phyloP scores from a whole-genome alignment of 2,113 vertebrate genomes.

The Neolamprologus fasciatus region DNA sequence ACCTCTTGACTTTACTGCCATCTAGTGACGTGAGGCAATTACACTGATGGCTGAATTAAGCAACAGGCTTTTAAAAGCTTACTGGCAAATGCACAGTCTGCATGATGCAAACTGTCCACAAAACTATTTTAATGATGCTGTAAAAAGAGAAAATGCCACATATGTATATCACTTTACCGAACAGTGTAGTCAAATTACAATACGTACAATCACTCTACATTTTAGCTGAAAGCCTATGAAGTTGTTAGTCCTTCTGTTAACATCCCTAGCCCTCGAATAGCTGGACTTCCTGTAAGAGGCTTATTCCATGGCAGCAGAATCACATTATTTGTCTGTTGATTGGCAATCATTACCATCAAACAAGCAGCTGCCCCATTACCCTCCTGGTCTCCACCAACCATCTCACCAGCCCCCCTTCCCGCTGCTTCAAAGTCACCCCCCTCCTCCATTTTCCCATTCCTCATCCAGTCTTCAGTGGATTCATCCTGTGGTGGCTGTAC shows the following conservation, averaged over 20 bases:
- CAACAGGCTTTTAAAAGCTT: conserved; percentile 1
- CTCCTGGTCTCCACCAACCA: conserved; percentile 2
- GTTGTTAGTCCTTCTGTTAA: neutral
- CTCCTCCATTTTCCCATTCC: neutral
- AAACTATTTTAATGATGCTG: neutral
- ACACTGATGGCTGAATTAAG: neutral
- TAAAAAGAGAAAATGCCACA: neutral
- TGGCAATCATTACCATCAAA: conserved; percentile 47
- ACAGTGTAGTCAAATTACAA: neutral
- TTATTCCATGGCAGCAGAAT: conserved; percentile 40
- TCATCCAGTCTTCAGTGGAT: conserved; percentile 22
- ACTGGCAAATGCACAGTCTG: neutral
- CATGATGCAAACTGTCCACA: neutral
- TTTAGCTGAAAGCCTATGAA: neutral
- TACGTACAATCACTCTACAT: neutral
- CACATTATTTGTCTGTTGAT: conserved; percentile 41
- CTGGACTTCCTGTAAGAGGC: neutral
- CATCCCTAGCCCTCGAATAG: neutral
- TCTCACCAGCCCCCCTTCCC: neutral
- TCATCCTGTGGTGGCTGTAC: conserved; percentile 6
- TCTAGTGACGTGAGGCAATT: conserved; percentile 50
- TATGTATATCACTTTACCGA: neutral
- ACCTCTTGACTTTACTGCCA: conserved; percentile 60
- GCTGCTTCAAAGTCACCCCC: neutral
- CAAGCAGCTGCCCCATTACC: conserved; percentile 51